Percentiles rank a stretch among this genome's conserved stretches.
Conservation (phyloP, 2,888 invertebrate genomes). For the Pegoplata infirma region DNA sequence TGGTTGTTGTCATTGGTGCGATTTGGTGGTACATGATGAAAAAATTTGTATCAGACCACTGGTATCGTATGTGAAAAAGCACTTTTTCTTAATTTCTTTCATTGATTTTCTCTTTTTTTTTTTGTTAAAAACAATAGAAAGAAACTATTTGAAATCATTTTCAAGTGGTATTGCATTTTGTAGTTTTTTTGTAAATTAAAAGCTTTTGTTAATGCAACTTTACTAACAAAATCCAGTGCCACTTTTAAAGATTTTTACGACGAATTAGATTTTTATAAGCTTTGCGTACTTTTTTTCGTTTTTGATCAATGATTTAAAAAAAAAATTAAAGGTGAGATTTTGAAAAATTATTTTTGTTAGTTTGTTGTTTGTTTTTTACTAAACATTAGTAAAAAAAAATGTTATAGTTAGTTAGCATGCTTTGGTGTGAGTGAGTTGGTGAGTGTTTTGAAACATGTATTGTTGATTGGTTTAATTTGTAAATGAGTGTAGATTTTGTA, state of each 20-base stretch:
- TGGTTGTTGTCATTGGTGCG: conserved; percentile 68
- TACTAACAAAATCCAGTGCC: conserved; percentile 60
- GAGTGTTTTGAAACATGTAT: conserved; percentile 16
- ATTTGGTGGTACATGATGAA: conserved; percentile 78
- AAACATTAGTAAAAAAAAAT: neutral
- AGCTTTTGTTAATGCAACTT: conserved; percentile 32
- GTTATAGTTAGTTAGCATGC: neutral
- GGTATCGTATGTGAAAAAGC: conserved; percentile 79
- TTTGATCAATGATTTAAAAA: conserved; percentile 25
- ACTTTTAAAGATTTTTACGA: conserved; percentile 55
- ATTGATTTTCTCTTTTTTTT: conserved; percentile 63
- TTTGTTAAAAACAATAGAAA: conserved; percentile 57
- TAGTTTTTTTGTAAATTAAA: conserved; percentile 34
- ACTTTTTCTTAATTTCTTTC: conserved; percentile 68
- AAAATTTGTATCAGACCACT: conserved; percentile 79
- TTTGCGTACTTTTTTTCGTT: conserved; percentile 51
- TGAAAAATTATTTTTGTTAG: neutral
- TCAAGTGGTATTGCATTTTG: conserved; percentile 62
- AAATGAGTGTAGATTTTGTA: conserved; percentile 9
- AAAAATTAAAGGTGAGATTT: conserved; percentile 14
- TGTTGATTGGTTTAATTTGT: too few species aligned
- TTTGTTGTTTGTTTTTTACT: neutral
- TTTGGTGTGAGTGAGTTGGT: conserved; percentile 1
- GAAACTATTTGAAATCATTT: conserved; percentile 58
- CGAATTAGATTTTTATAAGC: conserved; percentile 48